A percentile compares a stretch with the other conserved stretches of the same genome.
phyloP scores from a whole-genome alignment of 2,113 vertebrate species.

The Dermatemys mawii region DNA sequence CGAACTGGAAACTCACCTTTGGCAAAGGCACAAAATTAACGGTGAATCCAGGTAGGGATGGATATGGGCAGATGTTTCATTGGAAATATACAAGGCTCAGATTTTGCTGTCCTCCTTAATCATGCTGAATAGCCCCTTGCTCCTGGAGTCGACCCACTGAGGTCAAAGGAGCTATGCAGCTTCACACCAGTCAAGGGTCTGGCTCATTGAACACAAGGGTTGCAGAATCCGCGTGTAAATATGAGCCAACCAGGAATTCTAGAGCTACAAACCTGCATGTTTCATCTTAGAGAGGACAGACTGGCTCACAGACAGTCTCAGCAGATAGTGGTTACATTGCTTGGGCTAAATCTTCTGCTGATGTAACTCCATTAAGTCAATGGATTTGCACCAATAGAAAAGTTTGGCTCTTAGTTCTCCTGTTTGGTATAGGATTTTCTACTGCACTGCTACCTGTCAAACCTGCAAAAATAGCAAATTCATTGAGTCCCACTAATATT shows the following conservation, averaged over 20 bases:
- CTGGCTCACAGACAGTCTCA: neutral
- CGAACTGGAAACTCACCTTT: constrained; percentile 29
- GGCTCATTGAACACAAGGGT: neutral
- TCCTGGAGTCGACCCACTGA: neutral
- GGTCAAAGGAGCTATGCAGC: neutral
- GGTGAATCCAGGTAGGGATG: constrained; percentile 49
- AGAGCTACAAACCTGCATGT: neutral
- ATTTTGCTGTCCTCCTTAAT: neutral
- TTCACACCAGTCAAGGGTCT: neutral
- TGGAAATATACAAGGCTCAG: neutral
- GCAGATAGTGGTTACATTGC: neutral
- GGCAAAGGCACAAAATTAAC: constrained; percentile 47
- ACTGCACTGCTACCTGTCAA: no score
- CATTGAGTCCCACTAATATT: neutral
- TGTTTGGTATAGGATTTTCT: no score
- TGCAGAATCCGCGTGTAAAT: neutral
- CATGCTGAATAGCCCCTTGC: neutral
- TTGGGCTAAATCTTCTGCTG: neutral
- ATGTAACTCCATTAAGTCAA: neutral
- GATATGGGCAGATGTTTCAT: neutral
- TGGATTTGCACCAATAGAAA: no score
- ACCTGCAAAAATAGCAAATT: neutral
- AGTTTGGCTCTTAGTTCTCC: no score
- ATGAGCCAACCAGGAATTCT: neutral
- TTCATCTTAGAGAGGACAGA: neutral